Conservation (phyloP, 2,113 vertebrate genomes). For the Eudyptes chrysolophus region DNA sequence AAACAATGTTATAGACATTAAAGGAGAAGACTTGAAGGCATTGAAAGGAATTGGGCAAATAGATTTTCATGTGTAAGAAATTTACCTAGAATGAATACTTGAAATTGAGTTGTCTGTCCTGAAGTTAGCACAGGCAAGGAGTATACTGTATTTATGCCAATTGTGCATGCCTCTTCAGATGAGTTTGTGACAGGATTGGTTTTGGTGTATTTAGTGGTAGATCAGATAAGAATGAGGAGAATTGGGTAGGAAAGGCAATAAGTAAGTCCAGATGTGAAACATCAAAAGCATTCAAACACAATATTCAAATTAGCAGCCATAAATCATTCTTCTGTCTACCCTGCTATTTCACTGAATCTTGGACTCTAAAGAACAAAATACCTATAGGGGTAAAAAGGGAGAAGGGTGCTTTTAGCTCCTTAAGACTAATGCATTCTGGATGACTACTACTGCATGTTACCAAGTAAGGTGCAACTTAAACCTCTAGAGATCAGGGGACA, state of each 20-base stretch:
- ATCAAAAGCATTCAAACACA: not conserved
- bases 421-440: not conserved
- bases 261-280: not conserved
- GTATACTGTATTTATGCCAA: not conserved
- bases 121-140: not conserved
- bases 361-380: not conserved
- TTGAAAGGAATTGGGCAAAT: not conserved
- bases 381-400: not conserved
- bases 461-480: not conserved
- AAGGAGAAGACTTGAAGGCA: not conserved
- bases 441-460: not conserved
- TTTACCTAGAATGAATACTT: not conserved
- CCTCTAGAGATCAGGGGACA: not conserved
- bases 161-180: not conserved
- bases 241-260: not conserved
- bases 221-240: not conserved
- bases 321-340: not conserved
- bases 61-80: not conserved
- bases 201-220: not conserved
- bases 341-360: not conserved
- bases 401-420: not conserved
- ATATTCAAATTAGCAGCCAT: not conserved
- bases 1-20: not conserved
- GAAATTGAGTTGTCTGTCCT: not conserved
- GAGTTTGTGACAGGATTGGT: not conserved